Conservation (phyloP, 2,888 invertebrate genomes). For the Cyclophora albipunctata region DNA sequence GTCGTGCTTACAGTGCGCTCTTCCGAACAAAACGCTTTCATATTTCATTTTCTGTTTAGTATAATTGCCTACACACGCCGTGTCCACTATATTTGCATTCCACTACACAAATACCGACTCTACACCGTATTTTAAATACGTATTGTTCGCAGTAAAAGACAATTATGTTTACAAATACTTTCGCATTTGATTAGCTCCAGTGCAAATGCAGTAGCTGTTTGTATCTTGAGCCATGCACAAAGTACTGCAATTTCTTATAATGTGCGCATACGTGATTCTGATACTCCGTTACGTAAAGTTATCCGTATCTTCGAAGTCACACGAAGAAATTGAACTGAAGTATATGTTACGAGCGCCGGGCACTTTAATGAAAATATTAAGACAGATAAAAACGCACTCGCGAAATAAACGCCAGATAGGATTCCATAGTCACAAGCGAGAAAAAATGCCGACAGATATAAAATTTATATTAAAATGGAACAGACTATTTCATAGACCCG, state of each 20-base stretch:
- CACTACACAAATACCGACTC: neutral
- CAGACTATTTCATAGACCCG: conserved; percentile 28
- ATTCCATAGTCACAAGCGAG: conserved; percentile 23
- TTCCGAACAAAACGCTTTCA: conserved; percentile 54
- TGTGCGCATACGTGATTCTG: conserved; percentile 31
- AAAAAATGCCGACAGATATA: conserved; percentile 41
- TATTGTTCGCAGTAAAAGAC: neutral
- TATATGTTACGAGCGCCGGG: conserved; percentile 29
- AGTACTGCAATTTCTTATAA: conserved; percentile 31
- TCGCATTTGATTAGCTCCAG: neutral
- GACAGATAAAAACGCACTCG: conserved; percentile 23
- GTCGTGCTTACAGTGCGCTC: conserved; percentile 26
- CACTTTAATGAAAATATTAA: conserved; percentile 24
- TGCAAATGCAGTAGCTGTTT: neutral
- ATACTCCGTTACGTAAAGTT: conserved; percentile 33
- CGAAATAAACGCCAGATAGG: neutral
- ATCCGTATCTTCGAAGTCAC: conserved; percentile 18
- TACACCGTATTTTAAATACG: neutral
- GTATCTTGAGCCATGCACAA: conserved; percentile 37
- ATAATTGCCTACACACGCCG: conserved; percentile 49
- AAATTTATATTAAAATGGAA: conserved; percentile 51
- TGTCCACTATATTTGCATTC: conserved; percentile 42
- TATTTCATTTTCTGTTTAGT: conserved; percentile 65
- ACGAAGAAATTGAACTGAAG: conserved; percentile 34
- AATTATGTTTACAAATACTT: conserved; percentile 7